Evolutionary conservation across 1,140 invertebrate genomes (phyloP).

Genomic region (Scaptomyza hsui): DNA sequence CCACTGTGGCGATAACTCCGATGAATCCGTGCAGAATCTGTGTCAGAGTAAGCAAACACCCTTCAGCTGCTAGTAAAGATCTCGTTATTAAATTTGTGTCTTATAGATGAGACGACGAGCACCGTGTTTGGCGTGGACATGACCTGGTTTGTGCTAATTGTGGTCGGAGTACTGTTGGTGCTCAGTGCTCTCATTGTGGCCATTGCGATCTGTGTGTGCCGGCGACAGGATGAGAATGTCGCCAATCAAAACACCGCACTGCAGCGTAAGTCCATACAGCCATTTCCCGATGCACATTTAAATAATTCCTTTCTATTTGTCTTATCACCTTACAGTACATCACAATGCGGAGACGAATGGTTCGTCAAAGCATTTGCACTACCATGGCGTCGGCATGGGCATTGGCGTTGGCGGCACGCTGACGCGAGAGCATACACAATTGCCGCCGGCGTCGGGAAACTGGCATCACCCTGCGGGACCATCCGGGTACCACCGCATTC

Average conservation of each 20-base stretch:
- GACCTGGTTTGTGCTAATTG: slow-evolving; percentile 89
- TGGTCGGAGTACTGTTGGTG: slow-evolving; percentile 88
- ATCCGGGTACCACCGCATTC: slow-evolving; percentile 88
- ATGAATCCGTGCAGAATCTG: slow-evolving; percentile 91
- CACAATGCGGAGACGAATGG: slow-evolving; percentile 92
- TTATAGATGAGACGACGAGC: slow-evolving; percentile 88
- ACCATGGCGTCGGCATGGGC: slow-evolving; percentile 66
- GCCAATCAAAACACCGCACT: slow-evolving; percentile 83
- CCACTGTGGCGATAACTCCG: slow-evolving; percentile 96
- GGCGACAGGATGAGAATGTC: slow-evolving; percentile 86
- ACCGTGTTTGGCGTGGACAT: slow-evolving; percentile 90
- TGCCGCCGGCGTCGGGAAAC: slow-evolving; percentile 91
- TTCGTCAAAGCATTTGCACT: slow-evolving; percentile 87
- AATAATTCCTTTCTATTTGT: background rate
- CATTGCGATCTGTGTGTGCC: slow-evolving; percentile 90
- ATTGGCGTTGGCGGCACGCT: slow-evolving; percentile 78
- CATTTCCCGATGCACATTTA: no score
- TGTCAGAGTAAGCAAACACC: slow-evolving; percentile 89
- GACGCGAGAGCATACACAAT: slow-evolving; percentile 83
- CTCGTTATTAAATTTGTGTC: background rate
- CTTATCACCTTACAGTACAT: slow-evolving; percentile 86
- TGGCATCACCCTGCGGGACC: slow-evolving; percentile 96
- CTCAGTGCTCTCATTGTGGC: slow-evolving; percentile 88
- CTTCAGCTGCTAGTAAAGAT: no score
- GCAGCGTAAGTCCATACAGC: slow-evolving; percentile 58